Percentiles rank a stretch among this genome's conserved stretches.
Evolutionary conservation across 2,113 vertebrate genomes (phyloP).

Genomic region (Leucoraja erinaceus): DNA sequence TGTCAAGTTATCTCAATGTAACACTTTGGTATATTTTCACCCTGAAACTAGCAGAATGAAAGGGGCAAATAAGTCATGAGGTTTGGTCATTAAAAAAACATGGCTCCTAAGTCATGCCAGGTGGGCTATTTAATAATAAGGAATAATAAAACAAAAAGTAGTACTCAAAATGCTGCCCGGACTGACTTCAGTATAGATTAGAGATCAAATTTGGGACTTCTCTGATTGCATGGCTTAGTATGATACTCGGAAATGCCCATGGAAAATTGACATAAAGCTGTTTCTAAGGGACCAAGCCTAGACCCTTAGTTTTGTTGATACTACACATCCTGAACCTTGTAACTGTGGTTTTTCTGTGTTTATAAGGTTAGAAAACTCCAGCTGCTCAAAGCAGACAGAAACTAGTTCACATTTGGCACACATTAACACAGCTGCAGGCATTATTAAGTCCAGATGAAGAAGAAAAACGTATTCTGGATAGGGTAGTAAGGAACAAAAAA

Average conservation of each 20-base stretch:
- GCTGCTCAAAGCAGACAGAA: conserved; percentile 56
- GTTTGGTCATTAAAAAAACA: neutral
- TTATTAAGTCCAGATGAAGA: conserved; percentile 51
- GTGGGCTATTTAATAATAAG: neutral
- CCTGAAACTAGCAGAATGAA: neutral
- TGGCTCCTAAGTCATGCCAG: neutral
- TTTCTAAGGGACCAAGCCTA: conserved; percentile 43
- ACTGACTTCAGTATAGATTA: neutral
- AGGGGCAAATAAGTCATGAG: neutral
- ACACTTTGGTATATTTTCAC: neutral
- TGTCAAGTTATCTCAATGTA: neutral
- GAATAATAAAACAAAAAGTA: neutral
- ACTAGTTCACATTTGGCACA: conserved; percentile 59
- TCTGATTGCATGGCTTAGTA: neutral
- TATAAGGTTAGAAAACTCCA: conserved; percentile 50
- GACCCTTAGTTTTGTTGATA: conserved; percentile 48
- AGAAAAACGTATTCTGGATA: conserved; percentile 15
- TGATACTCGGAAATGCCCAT: neutral
- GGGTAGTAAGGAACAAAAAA: neutral
- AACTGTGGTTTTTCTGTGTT: conserved; percentile 46
- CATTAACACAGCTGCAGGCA: conserved; percentile 53
- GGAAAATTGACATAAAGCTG: conserved; percentile 46
- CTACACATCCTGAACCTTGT: conserved; percentile 49
- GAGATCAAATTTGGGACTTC: neutral
- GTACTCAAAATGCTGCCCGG: neutral